These are phyloP conservation scores for Temnopleurus reevesii DNA, from an alignment of 53 echinoderm and acorn worm species.

Conservation along the genomic window DNA sequence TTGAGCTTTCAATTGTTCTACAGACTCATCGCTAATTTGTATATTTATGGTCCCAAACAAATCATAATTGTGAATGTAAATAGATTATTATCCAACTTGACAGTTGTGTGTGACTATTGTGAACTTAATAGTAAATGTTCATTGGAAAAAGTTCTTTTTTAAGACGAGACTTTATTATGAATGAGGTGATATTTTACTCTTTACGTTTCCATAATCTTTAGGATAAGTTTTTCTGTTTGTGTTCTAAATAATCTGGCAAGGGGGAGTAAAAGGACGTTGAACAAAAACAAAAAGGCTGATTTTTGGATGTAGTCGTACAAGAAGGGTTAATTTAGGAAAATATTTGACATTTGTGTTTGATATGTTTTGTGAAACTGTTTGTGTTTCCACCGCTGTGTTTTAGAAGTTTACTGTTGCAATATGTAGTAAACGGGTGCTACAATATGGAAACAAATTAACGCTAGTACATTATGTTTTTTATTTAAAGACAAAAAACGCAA, in stretches of 20 bases:
- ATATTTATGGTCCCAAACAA: constrained; percentile 55
- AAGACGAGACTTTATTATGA: neutral
- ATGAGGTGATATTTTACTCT: neutral
- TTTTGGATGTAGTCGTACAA: constrained; percentile 15
- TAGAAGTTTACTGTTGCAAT: constrained; percentile 58
- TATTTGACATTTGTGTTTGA: constrained; percentile 61
- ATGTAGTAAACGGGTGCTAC: constrained; percentile 65
- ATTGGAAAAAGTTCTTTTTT: constrained; percentile 18
- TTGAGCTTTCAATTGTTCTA: constrained; percentile 57
- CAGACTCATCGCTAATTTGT: constrained; percentile 31
- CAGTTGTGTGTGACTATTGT: constrained; percentile 60
- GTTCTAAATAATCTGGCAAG: constrained; percentile 10
- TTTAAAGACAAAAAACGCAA: constrained; percentile 52
- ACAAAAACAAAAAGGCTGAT: constrained; percentile 5
- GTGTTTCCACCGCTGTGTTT: constrained; percentile 37
- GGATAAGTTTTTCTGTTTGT: neutral
- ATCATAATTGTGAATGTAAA: constrained; percentile 52
- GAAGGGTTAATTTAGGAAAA: constrained; percentile 29
- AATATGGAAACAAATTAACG: constrained; percentile 43
- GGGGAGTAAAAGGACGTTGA: constrained; percentile 4
- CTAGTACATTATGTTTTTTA: constrained; percentile 46
- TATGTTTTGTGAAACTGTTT: constrained; percentile 63
- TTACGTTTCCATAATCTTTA: neutral
- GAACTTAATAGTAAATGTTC: constrained; percentile 53
- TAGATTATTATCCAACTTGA: constrained; percentile 52